Evolutionary conservation across 2,888 invertebrate genomes (phyloP).

Genomic region (Galerucella nymphaeae): DNA sequence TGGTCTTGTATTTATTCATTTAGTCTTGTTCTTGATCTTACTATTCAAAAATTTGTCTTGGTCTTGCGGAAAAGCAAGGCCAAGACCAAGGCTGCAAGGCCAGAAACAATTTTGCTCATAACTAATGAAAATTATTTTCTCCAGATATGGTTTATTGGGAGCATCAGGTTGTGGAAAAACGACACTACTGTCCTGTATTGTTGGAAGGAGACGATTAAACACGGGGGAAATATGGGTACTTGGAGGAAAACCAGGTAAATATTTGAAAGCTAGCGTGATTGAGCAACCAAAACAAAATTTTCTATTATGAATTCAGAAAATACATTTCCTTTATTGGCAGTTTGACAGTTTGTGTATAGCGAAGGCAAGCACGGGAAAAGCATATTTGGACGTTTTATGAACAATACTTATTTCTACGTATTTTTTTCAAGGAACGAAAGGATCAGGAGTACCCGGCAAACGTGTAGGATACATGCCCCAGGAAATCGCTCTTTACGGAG

Average conservation of each 20-base stretch:
- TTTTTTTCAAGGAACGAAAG: conserved; percentile 73
- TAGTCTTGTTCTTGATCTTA: too few relatives aligned
- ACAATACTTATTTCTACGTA: neutral
- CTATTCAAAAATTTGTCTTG: too few relatives aligned
- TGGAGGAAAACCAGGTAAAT: conserved; percentile 81
- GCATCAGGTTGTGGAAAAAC: conserved; percentile 98
- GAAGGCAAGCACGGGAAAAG: too few relatives aligned
- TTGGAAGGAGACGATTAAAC: conserved; percentile 87
- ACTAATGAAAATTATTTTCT: conserved; percentile 39
- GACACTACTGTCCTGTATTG: conserved; percentile 90
- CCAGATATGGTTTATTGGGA: conserved; percentile 92
- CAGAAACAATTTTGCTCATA: too few relatives aligned
- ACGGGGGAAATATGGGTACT: conserved; percentile 90
- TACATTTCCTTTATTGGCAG: too few relatives aligned
- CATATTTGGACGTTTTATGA: too few relatives aligned
- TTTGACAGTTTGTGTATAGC: neutral
- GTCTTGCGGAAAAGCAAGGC: too few relatives aligned
- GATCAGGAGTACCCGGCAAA: conserved; percentile 86
- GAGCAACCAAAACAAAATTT: conserved; percentile 60
- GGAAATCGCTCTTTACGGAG: conserved; percentile 90
- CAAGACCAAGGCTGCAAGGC: too few relatives aligned
- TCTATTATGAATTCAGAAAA: too few relatives aligned
- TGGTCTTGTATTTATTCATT: too few relatives aligned
- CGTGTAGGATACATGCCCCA: conserved; percentile 98
- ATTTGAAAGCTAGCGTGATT: neutral